Conservation (phyloP, 53 echinoderm and acorn worm genomes). For the Paracentrotus lividus region DNA sequence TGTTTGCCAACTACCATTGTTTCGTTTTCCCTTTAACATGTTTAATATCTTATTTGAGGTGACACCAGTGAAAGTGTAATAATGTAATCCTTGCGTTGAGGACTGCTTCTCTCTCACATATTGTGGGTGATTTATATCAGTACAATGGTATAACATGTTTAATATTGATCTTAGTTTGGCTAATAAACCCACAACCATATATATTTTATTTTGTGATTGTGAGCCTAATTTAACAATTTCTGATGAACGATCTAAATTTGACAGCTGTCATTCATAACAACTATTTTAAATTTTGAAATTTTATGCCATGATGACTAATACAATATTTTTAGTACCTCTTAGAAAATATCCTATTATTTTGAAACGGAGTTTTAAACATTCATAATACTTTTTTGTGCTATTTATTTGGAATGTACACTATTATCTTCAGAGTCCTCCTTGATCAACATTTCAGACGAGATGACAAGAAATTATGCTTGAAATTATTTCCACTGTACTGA, state of each 20-base stretch:
- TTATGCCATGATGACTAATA: too few species aligned
- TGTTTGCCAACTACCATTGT: background rate
- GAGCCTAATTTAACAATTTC: too few species aligned
- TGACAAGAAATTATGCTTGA: too few species aligned
- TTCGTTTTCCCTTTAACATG: background rate
- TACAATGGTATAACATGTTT: background rate
- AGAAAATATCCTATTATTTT: too few species aligned
- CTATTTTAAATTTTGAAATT: too few species aligned
- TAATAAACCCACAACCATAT: background rate
- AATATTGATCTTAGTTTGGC: background rate
- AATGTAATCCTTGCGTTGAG: slow-evolving; percentile 5
- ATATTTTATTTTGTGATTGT: too few species aligned
- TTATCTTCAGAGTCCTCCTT: background rate
- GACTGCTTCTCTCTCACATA: background rate
- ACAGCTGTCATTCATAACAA: too few species aligned
- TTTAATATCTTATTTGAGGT: slow-evolving; percentile 5
- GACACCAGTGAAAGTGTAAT: background rate
- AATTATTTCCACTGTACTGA: background rate
- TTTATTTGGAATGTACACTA: background rate
- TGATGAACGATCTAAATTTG: too few species aligned
- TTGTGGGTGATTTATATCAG: background rate
- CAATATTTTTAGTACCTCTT: background rate
- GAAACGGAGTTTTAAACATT: too few species aligned
- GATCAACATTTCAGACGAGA: background rate
- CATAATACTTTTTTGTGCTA: background rate